Conservation (phyloP, 2,888 invertebrate genomes). For the Megamerina dolium region DNA sequence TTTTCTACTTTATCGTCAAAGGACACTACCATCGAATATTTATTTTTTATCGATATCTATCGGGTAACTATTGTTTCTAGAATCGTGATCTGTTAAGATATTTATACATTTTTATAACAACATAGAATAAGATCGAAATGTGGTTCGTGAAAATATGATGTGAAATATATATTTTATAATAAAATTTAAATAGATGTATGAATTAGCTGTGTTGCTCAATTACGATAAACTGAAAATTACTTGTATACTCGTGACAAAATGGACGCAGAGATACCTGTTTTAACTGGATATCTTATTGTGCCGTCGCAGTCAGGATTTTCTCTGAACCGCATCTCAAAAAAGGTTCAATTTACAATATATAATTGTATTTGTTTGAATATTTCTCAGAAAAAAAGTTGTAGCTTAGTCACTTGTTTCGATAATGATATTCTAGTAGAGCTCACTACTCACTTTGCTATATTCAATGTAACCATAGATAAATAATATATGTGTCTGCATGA, state of each 20-base stretch:
- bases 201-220: no score
- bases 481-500: no score
- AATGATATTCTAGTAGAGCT: no score
- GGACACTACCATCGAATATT: no score
- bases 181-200: no score
- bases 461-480: no score
- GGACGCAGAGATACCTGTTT: conserved; percentile 70
- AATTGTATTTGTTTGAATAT: no score
- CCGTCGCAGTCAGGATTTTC: conserved; percentile 67
- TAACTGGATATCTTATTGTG: conserved; percentile 70
- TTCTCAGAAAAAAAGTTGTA: not conserved
- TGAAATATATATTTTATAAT: no score
- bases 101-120: not conserved
- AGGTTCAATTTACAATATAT: conserved; percentile 49
- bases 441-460: no score
- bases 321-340: conserved; percentile 70
- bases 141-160: no score
- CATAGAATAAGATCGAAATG: not conserved
- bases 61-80: not conserved
- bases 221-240: not conserved
- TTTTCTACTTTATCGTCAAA: no score
- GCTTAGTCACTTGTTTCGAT: not conserved
- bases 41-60: not conserved
- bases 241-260: conserved; percentile 45
- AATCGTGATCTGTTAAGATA: not conserved